These are phyloP conservation scores for Oryzias melastigma DNA, from an alignment of 2,113 vertebrate species.

Conservation along the genomic window DNA sequence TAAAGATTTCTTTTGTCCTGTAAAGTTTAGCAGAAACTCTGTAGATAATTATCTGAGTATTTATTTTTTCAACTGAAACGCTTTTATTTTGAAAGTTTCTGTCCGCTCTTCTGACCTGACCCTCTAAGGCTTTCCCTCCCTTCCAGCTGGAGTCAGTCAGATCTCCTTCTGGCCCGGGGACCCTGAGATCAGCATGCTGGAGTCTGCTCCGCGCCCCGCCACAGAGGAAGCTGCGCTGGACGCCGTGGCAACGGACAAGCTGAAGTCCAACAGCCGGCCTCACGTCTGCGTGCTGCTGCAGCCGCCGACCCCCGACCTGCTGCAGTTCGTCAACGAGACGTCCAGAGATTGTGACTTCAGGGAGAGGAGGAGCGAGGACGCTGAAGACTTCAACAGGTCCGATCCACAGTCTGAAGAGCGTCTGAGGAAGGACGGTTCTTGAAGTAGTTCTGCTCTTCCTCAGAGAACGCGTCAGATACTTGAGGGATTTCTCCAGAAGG, in stretches of 20 bases:
- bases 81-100: background rate
- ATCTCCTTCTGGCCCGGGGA: conserved; percentile 96
- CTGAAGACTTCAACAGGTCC: conserved; percentile 79
- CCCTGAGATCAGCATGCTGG: conserved; percentile 88
- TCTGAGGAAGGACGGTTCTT: background rate
- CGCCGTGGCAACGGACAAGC: conserved; percentile 84
- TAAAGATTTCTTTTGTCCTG: too few relatives aligned
- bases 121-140: conserved; percentile 24
- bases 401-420: accelerated
- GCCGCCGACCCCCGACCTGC: conserved; percentile 81
- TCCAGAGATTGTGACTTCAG: conserved; percentile 88
- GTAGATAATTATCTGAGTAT: too few relatives aligned
- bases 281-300: conserved; percentile 88
- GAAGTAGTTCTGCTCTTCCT: conserved; percentile 52
- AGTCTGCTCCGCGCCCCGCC: conserved; percentile 5
- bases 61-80: too few relatives aligned
- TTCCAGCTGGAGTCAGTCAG: conserved; percentile 89
- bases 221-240: conserved; percentile 86
- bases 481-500: conserved; percentile 79
- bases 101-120: too few relatives aligned
- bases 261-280: conserved; percentile 90
- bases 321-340: conserved; percentile 87
- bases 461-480: conserved; percentile 78
- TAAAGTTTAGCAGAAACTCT: too few relatives aligned
- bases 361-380: conserved; percentile 74